phyloP scores from a whole-genome alignment of 1,140 invertebrate genomes.

The Lepidurus arcticus region DNA sequence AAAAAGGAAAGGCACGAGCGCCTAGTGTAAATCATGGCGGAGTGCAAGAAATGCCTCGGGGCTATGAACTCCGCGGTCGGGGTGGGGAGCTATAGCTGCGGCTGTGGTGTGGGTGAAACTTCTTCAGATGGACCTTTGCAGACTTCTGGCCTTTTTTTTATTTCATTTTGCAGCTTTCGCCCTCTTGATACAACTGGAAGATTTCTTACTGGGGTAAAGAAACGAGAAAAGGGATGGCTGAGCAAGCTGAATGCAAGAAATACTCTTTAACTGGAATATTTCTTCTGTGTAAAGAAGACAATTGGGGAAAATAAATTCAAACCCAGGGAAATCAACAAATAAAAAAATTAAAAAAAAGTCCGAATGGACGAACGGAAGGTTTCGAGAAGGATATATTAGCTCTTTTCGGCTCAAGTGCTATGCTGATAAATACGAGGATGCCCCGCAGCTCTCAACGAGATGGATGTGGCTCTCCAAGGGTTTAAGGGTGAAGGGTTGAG shows the following conservation, averaged over 20 bases:
- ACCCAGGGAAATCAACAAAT: too few species aligned
- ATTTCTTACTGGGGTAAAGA: too few species aligned
- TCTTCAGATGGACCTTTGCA: neutral
- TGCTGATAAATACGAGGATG: conserved; percentile 7
- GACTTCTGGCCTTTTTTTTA: neutral
- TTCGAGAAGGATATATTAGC: conserved; percentile 19
- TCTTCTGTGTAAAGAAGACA: too few species aligned
- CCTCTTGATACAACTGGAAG: neutral
- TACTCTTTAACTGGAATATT: too few species aligned
- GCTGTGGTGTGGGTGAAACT: neutral
- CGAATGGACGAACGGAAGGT: neutral
- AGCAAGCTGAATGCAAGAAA: too few species aligned
- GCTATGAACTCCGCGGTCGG: neutral
- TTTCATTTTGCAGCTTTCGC: neutral
- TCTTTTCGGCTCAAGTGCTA: conserved; percentile 11
- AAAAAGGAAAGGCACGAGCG: neutral
- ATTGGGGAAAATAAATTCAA: too few species aligned
- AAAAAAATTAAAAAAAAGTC: neutral
- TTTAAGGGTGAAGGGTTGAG: conserved; percentile 21
- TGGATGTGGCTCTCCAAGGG: conserved; percentile 16
- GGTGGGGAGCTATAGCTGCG: neutral
- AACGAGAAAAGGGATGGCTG: too few species aligned
- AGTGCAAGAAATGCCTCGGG: neutral
- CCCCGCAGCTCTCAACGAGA: conserved; percentile 20
- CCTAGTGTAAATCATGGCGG: neutral